A percentile compares a stretch with the other conserved stretches of the same genome.
Evolutionary conservation across 2,113 vertebrate species (phyloP).

Genomic region (Saimiri boliviensis): DNA sequence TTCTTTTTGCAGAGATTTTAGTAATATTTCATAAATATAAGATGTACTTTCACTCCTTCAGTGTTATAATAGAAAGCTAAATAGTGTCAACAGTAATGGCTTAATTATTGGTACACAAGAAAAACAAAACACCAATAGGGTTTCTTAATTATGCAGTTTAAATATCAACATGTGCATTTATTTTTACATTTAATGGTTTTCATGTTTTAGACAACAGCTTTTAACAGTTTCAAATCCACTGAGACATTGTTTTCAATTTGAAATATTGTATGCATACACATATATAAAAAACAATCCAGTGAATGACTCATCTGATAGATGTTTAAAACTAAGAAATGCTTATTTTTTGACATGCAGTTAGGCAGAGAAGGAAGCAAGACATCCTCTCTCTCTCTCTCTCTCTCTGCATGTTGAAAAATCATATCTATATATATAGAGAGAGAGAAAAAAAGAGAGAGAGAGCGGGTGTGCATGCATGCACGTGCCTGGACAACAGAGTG

Average conservation of each 20-base stretch:
- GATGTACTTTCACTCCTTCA: slow-evolving; percentile 71
- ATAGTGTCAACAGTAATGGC: slow-evolving; percentile 64
- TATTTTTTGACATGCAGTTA: slow-evolving; percentile 80
- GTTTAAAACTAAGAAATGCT: slow-evolving; percentile 83
- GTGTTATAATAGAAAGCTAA: slow-evolving; percentile 75
- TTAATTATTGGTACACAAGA: slow-evolving; percentile 82
- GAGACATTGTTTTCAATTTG: slow-evolving; percentile 84
- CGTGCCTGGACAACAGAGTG: not conserved
- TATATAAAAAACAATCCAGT: slow-evolving; percentile 87
- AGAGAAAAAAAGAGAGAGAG: too few species aligned
- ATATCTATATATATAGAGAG: too few species aligned
- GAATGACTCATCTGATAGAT: slow-evolving; percentile 83
- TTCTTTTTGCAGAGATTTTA: slow-evolving; percentile 66
- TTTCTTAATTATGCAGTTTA: slow-evolving; percentile 88
- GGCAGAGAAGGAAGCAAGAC: slow-evolving; percentile 80
- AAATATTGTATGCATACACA: slow-evolving; percentile 70
- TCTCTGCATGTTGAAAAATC: too few species aligned
- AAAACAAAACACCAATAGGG: slow-evolving; percentile 85
- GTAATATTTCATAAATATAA: slow-evolving; percentile 76
- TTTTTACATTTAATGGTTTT: slow-evolving; percentile 86
- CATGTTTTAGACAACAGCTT: slow-evolving; percentile 86
- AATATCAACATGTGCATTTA: slow-evolving; percentile 88
- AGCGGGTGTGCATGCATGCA: too few species aligned
- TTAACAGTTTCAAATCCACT: slow-evolving; percentile 85
- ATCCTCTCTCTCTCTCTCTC: slow-evolving; percentile 70